phyloP scores from a whole-genome alignment of 1,140 invertebrate species.

The Sinella curviseta region DNA sequence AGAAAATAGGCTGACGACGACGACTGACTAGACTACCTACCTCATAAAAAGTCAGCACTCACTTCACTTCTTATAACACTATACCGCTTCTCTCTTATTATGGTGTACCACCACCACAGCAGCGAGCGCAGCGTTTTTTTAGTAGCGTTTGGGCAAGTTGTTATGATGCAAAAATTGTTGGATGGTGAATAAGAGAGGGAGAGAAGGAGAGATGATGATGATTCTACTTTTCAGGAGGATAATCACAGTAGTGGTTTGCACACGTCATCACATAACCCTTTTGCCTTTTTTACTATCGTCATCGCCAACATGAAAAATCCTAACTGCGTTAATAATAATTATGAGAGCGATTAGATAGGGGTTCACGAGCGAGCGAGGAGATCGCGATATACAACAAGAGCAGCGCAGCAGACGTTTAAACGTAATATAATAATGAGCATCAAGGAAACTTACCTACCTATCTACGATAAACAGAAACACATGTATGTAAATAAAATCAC shows the following conservation, averaged over 20 bases:
- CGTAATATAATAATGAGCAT: not conserved
- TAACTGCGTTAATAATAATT: not conserved
- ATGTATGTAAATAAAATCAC: not conserved
- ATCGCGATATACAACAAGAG: not conserved
- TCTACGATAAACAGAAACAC: not conserved
- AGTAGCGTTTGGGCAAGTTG: not conserved
- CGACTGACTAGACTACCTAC: too few species aligned
- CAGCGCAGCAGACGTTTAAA: not conserved
- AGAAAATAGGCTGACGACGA: too few species aligned
- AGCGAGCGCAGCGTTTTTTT: not conserved
- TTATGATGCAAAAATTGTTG: slow-evolving; percentile 6
- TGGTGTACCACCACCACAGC: not conserved
- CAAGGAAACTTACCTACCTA: not conserved
- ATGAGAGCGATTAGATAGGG: not conserved
- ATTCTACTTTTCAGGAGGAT: not conserved
- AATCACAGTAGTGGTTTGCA: slow-evolving; percentile 15
- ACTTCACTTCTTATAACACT: not conserved
- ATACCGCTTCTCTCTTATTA: not conserved
- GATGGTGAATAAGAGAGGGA: not conserved
- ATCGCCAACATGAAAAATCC: not conserved
- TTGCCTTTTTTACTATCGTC: not conserved
- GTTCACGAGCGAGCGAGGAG: too few species aligned
- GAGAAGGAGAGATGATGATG: not conserved
- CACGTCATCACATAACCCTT: slow-evolving; percentile 4
- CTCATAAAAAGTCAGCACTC: too few species aligned